These are phyloP conservation scores for Salticus scenicus DNA, from an alignment of 2,888 invertebrate genomes.

Conservation along the genomic window DNA sequence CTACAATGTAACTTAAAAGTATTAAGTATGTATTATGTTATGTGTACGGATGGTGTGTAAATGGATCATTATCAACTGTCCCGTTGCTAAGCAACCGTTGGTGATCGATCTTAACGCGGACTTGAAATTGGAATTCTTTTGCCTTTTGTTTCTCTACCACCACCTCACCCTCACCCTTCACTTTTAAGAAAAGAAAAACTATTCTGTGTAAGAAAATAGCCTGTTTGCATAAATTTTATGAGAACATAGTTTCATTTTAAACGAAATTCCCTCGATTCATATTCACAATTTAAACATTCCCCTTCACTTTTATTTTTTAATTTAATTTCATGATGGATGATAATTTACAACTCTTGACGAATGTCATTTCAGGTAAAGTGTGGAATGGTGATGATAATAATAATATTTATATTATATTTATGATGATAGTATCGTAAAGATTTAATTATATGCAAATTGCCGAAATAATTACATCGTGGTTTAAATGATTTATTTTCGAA, in stretches of 20 bases:
- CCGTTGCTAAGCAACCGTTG: background rate
- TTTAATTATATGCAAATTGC: too few species aligned
- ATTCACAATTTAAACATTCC: too few species aligned
- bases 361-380: too few species aligned
- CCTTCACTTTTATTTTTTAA: too few species aligned
- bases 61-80: background rate
- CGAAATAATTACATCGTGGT: too few species aligned
- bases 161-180: background rate
- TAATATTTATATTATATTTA: too few species aligned
- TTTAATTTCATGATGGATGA: too few species aligned
- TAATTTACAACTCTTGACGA: too few species aligned
- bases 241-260: background rate
- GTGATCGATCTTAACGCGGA: background rate
- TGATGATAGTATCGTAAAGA: too few species aligned
- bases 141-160: background rate
- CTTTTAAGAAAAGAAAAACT: background rate
- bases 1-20: background rate
- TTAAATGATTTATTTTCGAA: too few species aligned
- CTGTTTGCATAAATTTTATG: background rate
- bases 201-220: background rate
- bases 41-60: background rate
- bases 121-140: constrained; percentile 2
- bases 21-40: background rate
- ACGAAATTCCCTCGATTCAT: too few species aligned
- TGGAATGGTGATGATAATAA: too few species aligned